These are phyloP conservation scores for Plotosus lineatus DNA, from an alignment of 2,113 vertebrate species.

Conservation along the genomic window DNA sequence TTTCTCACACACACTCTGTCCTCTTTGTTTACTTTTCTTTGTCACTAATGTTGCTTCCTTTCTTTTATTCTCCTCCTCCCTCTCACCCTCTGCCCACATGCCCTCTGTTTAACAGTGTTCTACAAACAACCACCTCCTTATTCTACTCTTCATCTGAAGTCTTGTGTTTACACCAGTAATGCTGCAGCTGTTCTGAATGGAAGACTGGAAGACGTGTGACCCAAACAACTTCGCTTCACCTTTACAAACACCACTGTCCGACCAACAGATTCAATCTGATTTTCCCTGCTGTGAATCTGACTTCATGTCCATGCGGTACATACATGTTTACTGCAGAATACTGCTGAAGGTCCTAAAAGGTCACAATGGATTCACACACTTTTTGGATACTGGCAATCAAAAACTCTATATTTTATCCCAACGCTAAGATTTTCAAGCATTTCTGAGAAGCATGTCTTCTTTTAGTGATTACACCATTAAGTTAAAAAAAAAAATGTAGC, in stretches of 20 bases:
- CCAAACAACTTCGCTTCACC: not conserved
- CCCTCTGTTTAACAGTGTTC: not conserved
- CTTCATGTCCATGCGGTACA: not conserved
- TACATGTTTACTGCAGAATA: not conserved
- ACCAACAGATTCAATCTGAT: not conserved
- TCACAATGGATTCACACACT: not conserved
- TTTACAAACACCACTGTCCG: slow-evolving; percentile 5
- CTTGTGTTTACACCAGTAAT: not conserved
- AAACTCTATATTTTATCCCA: not conserved
- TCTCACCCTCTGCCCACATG: not conserved
- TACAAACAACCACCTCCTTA: not conserved
- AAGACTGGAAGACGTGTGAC: not conserved
- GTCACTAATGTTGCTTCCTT: not conserved
- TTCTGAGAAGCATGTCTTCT: slow-evolving; percentile 33
- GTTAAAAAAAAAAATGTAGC: not conserved
- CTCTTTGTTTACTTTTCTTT: not conserved
- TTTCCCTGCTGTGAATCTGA: not conserved
- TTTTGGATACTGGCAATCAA: not conserved
- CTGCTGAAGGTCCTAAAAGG: not conserved
- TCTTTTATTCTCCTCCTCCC: not conserved
- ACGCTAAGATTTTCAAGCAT: not conserved
- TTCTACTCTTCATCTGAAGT: not conserved
- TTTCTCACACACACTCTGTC: not conserved
- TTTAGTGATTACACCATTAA: not conserved
- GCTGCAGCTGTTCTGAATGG: not conserved